These are phyloP conservation scores for Petrolisthes cinctipes DNA, from an alignment of 2,888 invertebrate species.

Conservation along the genomic window DNA sequence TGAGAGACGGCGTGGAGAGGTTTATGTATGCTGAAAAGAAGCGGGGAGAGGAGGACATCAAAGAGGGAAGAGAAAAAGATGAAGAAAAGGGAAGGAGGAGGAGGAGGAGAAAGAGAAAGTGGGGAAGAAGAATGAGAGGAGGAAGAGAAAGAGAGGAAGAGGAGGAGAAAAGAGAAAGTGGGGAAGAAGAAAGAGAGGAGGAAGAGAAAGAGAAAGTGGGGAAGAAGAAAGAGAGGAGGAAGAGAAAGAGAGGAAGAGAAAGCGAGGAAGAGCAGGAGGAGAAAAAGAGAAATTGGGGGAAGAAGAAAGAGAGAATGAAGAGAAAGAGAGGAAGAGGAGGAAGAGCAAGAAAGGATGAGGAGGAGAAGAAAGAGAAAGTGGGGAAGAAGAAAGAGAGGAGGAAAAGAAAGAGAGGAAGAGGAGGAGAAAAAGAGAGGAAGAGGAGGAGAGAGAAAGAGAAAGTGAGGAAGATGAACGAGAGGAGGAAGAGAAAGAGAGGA, in stretches of 20 bases:
- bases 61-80: background rate
- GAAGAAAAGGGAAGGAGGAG: background rate
- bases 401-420: background rate
- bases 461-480: background rate
- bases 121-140: background rate
- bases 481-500: background rate
- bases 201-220: background rate
- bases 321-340: background rate
- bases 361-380: background rate
- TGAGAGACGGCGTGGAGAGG: no score
- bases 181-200: background rate
- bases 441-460: background rate
- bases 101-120: background rate
- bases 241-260: background rate
- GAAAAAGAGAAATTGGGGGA: background rate
- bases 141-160: background rate
- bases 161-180: background rate
- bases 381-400: background rate
- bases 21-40: no score
- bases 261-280: conserved; percentile 14
- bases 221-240: background rate
- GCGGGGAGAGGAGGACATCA: background rate
- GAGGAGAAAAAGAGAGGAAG: conserved; percentile 10
- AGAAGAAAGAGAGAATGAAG: background rate
- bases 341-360: background rate